These are phyloP conservation scores for Rissa tridactyla DNA, from an alignment of 2,113 vertebrate species.

Conservation along the genomic window DNA sequence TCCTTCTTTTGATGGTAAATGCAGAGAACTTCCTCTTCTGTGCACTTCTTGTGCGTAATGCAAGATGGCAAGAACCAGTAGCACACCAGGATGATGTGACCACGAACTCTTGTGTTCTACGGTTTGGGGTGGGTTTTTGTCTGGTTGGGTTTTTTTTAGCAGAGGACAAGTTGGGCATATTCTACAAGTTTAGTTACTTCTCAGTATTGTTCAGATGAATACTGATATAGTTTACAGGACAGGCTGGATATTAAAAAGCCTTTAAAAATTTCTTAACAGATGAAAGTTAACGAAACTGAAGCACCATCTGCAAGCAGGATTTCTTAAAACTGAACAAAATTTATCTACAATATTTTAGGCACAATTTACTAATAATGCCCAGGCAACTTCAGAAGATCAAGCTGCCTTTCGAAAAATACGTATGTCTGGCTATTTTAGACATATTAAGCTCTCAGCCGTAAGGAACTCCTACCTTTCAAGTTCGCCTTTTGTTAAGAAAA, in stretches of 20 bases:
- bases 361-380: not conserved
- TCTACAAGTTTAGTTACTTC: not conserved
- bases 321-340: not conserved
- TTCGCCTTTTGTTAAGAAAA: not conserved
- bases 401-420: not conserved
- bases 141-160: rapidly evolving
- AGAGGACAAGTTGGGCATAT: not conserved
- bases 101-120: not conserved
- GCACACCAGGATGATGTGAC: not conserved
- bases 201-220: not conserved
- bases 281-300: not conserved
- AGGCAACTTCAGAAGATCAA: not conserved
- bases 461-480: not conserved
- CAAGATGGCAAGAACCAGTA: not conserved
- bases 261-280: not conserved
- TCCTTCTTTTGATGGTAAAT: not conserved
- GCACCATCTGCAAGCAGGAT: not conserved
- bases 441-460: not conserved
- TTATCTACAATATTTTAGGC: not conserved
- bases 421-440: rapidly evolving
- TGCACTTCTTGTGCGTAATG: not conserved
- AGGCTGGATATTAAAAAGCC: not conserved
- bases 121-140: not conserved
- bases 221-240: not conserved
- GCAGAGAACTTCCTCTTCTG: not conserved